These are phyloP conservation scores for Phymorhynchus buccinoides DNA, from an alignment of 1,140 invertebrate genomes.

Conservation along the genomic window DNA sequence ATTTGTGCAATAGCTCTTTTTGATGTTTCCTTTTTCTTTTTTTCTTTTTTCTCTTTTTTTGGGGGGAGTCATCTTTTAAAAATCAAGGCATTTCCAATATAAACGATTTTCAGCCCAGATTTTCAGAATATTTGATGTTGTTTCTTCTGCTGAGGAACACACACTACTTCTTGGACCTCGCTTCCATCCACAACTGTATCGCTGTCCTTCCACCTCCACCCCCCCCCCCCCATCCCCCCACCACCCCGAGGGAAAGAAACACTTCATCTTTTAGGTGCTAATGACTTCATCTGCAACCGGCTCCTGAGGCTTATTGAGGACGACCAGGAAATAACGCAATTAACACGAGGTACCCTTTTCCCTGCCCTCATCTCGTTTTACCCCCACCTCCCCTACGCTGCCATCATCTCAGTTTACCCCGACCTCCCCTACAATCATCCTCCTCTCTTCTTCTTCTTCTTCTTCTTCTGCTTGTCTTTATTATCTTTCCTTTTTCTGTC, in stretches of 20 bases:
- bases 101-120: too few relatives aligned
- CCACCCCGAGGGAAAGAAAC: neutral
- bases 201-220: neutral
- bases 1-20: too few relatives aligned
- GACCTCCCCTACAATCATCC: neutral
- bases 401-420: neutral
- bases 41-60: too few relatives aligned
- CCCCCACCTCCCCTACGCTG: neutral
- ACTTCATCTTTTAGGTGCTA: neutral
- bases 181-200: neutral
- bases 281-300: slow-evolving; percentile 27
- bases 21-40: too few relatives aligned
- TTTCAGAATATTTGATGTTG: too few relatives aligned
- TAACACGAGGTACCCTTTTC: slow-evolving; percentile 20
- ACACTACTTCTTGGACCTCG: too few relatives aligned
- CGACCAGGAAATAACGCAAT: slow-evolving; percentile 14
- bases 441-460: too few relatives aligned
- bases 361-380: neutral
- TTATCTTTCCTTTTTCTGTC: too few relatives aligned
- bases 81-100: too few relatives aligned
- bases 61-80: too few relatives aligned
- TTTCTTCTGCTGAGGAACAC: too few relatives aligned
- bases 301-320: slow-evolving; percentile 2
- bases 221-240: neutral
- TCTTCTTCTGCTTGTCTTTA: too few relatives aligned